Evolutionary conservation across 53 echinoderm and acorn worm species (phyloP), one percentile per base, ranked within the genome.

Genomic region (Arbacia lixula): DNA sequence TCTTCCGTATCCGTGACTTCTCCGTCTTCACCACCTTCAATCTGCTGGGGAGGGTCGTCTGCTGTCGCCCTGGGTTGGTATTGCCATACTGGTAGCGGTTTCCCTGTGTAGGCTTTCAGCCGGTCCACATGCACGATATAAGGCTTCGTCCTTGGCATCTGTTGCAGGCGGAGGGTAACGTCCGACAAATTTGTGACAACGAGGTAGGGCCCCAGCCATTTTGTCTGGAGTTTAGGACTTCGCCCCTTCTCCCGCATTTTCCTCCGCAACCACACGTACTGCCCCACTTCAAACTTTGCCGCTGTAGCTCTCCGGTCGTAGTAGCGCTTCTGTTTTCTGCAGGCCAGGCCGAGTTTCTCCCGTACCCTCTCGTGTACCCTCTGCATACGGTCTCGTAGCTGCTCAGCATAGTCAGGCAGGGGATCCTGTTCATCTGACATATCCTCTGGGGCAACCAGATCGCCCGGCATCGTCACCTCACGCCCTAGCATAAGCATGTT

Each of bases 51-150:
- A n/a, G n/a, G n/a, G n/a, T n/a, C n/a, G n/a, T n/a, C n/a, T n/a
- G n/a, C n/a, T n/a, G n/a, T n/a, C n/a, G n/a, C n/a, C n/a, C n/a
- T n/a, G n/a, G n/a, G n/a, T n/a, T n/a, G n/a, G n/a, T n/a, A n/a
- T n/a, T n/a, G n/a, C n/a, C n/a, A n/a, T n/a, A n/a, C n/a, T n/a
- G n/a, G n/a, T n/a, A n/a, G n/a, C n/a, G n/a, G n/a, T n/a, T n/a
- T n/a, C n/a, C n/a, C n/a, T n/a, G n/a, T n/a, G n/a, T n/a, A n/a
- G n/a, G n/a, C n/a, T 12, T 88, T 88, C n/a, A 85, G 63, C 4
- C 88, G 50, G 80, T 91, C 88, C 2, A 74, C 60, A 32, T 91
- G 92, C 3, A 91, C 81, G n/a, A 88, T 68, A 3, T 12, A 24
- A 3, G 40, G 35, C 28, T 60, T 85, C 2, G 72, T 63, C n/a